These are phyloP conservation scores for Heteromyza rotundicornis DNA, from an alignment of 2,888 invertebrate species.

Conservation along the genomic window DNA sequence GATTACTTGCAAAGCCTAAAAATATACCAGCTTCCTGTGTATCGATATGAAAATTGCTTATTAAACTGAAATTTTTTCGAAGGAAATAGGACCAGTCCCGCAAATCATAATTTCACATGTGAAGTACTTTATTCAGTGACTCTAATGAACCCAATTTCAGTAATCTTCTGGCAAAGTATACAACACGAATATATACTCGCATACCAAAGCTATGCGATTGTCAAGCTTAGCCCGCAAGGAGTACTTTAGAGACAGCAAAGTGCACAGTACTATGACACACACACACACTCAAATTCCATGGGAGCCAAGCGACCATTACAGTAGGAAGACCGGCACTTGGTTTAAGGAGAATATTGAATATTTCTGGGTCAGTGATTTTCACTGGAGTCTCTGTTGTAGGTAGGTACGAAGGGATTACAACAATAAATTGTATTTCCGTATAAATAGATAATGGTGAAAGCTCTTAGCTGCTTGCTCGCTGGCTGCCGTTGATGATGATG, in stretches of 20 bases:
- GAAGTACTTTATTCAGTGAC: too few relatives aligned
- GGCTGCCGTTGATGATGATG: too few relatives aligned
- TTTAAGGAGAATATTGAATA: conserved; percentile 12
- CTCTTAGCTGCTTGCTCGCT: too few relatives aligned
- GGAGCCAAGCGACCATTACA: too few relatives aligned
- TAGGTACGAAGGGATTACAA: conserved; percentile 17
- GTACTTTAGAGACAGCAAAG: background rate
- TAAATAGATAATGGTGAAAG: too few relatives aligned
- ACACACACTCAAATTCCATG: background rate
- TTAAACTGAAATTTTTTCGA: background rate
- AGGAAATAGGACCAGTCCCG: background rate
- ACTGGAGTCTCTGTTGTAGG: conserved; percentile 9
- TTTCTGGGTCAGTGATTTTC: conserved; percentile 51
- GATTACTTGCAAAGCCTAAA: background rate
- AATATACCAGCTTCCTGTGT: background rate
- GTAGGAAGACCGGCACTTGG: background rate
- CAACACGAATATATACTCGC: background rate
- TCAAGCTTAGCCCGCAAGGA: background rate
- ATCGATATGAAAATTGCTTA: background rate
- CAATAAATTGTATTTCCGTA: conserved; percentile 19
- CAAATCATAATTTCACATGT: too few relatives aligned
- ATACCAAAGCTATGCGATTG: background rate
- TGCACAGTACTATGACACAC: background rate
- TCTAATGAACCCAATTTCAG: background rate
- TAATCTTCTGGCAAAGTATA: background rate